Evolutionary conservation across 2,888 invertebrate genomes (phyloP).

Genomic region (Platycnemis pennipes): DNA sequence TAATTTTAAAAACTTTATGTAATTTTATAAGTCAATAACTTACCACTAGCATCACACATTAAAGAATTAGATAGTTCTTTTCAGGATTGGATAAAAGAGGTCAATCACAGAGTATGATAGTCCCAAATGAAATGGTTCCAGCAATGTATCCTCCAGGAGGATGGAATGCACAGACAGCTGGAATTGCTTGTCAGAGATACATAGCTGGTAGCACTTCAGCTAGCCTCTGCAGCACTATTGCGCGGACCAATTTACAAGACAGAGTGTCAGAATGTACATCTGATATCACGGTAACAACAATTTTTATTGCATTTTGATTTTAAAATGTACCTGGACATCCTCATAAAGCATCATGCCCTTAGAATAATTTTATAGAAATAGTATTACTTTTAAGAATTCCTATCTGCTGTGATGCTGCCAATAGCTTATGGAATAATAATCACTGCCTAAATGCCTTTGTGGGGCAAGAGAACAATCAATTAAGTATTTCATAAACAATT

Average conservation of each 20-base stretch:
- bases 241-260: slow-evolving; percentile 60
- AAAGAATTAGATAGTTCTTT: slow-evolving; percentile 69
- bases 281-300: slow-evolving; percentile 61
- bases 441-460: too few relatives aligned
- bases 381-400: too few relatives aligned
- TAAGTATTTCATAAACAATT: too few relatives aligned
- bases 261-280: slow-evolving; percentile 68
- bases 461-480: too few relatives aligned
- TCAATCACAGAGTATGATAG: background rate
- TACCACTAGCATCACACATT: slow-evolving; percentile 12
- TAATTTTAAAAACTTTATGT: background rate
- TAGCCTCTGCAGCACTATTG: slow-evolving; percentile 37
- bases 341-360: too few relatives aligned
- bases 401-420: too few relatives aligned
- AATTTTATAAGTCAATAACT: background rate
- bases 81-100: slow-evolving; percentile 17
- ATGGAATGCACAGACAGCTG: slow-evolving; percentile 73
- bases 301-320: background rate
- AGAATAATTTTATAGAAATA: background rate
- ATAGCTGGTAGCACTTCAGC: slow-evolving; percentile 63
- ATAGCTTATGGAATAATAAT: too few relatives aligned
- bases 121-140: slow-evolving; percentile 63
- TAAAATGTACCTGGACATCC: background rate
- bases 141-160: slow-evolving; percentile 69
- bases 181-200: slow-evolving; percentile 72